These are phyloP conservation scores for Tetraneura akinire DNA, from an alignment of 1,140 invertebrate genomes.

Conservation along the genomic window DNA sequence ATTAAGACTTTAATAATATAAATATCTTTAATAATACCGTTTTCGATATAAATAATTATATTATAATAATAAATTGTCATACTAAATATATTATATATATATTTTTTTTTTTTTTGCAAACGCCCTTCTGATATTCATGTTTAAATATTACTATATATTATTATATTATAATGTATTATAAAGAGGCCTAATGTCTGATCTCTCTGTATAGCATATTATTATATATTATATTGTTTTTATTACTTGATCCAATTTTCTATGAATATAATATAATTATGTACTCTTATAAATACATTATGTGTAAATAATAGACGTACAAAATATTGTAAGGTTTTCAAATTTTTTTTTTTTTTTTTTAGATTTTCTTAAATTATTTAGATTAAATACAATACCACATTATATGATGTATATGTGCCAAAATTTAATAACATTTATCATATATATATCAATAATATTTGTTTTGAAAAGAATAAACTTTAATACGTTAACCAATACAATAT, in stretches of 20 bases:
- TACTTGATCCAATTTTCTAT: conserved; percentile 17
- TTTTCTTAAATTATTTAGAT: conserved; percentile 23
- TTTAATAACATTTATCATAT: conserved; percentile 34
- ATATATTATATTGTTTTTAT: neutral
- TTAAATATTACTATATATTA: neutral
- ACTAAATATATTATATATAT: neutral
- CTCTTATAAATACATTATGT: neutral
- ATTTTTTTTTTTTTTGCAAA: neutral
- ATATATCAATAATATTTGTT: conserved; percentile 49
- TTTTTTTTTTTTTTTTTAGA: conserved; percentile 26
- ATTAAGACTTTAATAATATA: conserved; percentile 25
- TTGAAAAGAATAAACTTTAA: conserved; percentile 42
- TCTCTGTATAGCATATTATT: conserved; percentile 27
- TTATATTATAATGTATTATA: conserved; percentile 12
- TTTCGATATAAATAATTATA: neutral
- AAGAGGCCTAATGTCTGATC: conserved; percentile 25
- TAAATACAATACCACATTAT: conserved; percentile 12
- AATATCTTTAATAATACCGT: conserved; percentile 4
- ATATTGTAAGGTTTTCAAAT: conserved; percentile 17
- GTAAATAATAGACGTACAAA: conserved; percentile 29
- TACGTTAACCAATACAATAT: conserved; percentile 11
- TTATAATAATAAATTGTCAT: neutral
- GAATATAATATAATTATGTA: conserved; percentile 34
- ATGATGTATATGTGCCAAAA: conserved; percentile 42
- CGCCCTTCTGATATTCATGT: neutral